Evolutionary conservation across 2,888 invertebrate genomes (phyloP).

Genomic region (Deilephila elpenor): DNA sequence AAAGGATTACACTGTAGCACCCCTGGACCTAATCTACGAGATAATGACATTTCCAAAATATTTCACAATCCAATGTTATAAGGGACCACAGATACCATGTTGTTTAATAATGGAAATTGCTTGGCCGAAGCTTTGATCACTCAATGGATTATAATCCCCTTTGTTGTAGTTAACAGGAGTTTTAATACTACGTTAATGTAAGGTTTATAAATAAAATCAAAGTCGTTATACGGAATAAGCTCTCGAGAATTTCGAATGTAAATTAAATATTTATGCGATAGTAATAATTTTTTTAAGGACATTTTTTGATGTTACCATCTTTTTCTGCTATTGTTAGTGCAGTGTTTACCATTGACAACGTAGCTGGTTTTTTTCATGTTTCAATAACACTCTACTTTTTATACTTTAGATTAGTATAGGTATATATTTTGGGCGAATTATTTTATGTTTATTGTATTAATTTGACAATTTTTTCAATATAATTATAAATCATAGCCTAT

Average conservation of each 20-base stretch:
- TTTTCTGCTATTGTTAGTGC: neutral
- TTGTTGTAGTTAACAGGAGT: slow-evolving; percentile 40
- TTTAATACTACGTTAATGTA: slow-evolving; percentile 20
- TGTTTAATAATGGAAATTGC: slow-evolving; percentile 49
- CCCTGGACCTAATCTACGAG: slow-evolving; percentile 32
- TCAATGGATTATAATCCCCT: slow-evolving; percentile 45
- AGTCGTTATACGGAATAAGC: slow-evolving; percentile 9
- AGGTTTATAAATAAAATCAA: slow-evolving; percentile 18
- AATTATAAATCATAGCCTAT: no score
- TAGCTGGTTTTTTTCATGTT: no score
- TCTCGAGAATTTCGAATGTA: neutral
- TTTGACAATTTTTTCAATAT: no score
- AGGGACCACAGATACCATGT: slow-evolving; percentile 41
- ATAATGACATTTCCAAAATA: slow-evolving; percentile 47
- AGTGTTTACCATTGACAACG: neutral
- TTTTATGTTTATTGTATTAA: no score
- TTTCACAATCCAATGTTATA: slow-evolving; percentile 45
- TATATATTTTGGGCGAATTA: no score
- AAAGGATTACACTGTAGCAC: neutral
- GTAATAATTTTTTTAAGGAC: neutral
- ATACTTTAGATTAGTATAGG: no score
- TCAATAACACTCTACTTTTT: no score
- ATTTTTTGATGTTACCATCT: neutral
- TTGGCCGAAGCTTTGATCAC: slow-evolving; percentile 49
- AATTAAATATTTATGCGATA: slow-evolving; percentile 2